Percentiles rank a stretch among this genome's conserved stretches.
These are phyloP conservation scores for Nesogale talazaci DNA, from an alignment of 2,113 vertebrate genomes.

Conservation along the genomic window DNA sequence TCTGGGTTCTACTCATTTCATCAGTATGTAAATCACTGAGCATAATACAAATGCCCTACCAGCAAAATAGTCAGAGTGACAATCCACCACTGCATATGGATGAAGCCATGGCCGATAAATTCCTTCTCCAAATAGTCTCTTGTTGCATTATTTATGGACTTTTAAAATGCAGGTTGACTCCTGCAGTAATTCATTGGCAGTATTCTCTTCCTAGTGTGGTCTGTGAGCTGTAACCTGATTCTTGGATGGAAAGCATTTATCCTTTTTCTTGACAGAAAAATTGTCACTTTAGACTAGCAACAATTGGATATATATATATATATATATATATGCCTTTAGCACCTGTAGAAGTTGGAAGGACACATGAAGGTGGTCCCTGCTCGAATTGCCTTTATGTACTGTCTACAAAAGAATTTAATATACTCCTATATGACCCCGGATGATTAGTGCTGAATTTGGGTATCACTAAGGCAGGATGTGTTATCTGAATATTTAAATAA, in stretches of 20 bases:
- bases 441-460: conserved; percentile 25
- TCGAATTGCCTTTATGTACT: neutral
- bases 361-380: neutral
- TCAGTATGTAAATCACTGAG: conserved; percentile 71
- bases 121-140: conserved; percentile 42
- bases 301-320: neutral
- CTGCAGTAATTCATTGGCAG: conserved; percentile 56
- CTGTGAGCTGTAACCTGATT: conserved; percentile 59
- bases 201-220: conserved; percentile 47
- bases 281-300: conserved; percentile 34
- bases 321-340: neutral
- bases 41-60: conserved; percentile 47
- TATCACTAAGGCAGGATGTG: conserved; percentile 36
- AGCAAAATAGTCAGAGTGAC: conserved; percentile 56
- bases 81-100: conserved; percentile 65
- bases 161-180: conserved; percentile 64
- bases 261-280: conserved; percentile 57
- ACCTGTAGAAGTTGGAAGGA: conserved; percentile 5
- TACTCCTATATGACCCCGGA: neutral
- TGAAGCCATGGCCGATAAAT: conserved; percentile 71
- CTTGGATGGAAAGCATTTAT: conserved; percentile 54
- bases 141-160: conserved; percentile 78
- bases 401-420: conserved; percentile 32
- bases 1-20: conserved; percentile 31
- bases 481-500: conserved; percentile 53